Conservation (phyloP, 2,797 vertebrate species). For the Sarcoramphus papa region DNA sequence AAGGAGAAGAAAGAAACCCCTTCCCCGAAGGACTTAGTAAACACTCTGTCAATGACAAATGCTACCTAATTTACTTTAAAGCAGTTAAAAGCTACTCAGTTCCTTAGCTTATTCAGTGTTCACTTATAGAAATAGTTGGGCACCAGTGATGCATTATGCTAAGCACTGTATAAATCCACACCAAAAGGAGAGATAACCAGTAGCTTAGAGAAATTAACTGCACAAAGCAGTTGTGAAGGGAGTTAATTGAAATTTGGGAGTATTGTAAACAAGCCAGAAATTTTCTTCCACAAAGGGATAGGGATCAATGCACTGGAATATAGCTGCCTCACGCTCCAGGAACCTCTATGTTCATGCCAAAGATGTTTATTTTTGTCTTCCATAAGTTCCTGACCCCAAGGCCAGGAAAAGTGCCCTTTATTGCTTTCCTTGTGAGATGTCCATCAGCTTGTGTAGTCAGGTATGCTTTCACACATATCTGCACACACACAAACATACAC, state of each 20-base stretch:
- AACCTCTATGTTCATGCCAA: not conserved
- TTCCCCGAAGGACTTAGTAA: conserved; percentile 12
- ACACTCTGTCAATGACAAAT: not conserved
- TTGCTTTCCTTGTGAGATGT: not conserved
- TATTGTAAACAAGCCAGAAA: not conserved
- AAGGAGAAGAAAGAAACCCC: not conserved
- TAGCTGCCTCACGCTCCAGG: not conserved
- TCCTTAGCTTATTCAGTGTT: not conserved
- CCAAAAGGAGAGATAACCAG: not conserved
- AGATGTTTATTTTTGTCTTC: conserved; percentile 22
- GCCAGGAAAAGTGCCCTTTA: not conserved
- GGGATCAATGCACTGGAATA: not conserved
- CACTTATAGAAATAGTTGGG: not conserved
- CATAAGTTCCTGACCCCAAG: conserved; percentile 19
- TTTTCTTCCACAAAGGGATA: not conserved
- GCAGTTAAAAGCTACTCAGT: not conserved
- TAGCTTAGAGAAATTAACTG: not conserved
- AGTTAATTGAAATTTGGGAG: not conserved
- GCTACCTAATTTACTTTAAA: conserved; percentile 21
- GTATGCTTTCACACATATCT: not conserved
- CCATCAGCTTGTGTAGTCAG: not conserved
- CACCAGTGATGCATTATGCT: not conserved
- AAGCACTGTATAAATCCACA: not conserved
- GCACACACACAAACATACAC: not conserved
- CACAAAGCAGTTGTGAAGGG: not conserved